Base-by-base conservation (phyloP, 2,797 vertebrate species). In the Darevskia mixta region DNA sequence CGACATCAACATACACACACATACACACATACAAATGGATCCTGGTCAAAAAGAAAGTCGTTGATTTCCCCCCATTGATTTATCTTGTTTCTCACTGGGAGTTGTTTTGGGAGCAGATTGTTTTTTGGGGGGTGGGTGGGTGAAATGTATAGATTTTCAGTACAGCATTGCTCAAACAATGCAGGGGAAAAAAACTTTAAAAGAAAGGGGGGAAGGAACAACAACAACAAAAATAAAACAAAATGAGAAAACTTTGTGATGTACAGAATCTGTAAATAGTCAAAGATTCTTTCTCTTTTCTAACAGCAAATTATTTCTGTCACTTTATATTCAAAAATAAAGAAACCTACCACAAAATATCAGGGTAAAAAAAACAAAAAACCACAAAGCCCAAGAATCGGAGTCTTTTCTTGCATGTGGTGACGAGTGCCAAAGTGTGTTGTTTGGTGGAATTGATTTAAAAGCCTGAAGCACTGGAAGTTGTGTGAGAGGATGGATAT, bases 301-400 rank as follows among this genome's bases (percentile, higher is more conserved):
- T 97, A 97, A 95, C 94, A 96, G 96, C 96, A 97, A 97, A 97
- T 97, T 97, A 97, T 97, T 97, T 97, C 96, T 97, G 97, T 97
- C 97, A 97, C 97, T 97, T 97, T 97, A 97, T 97, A 97, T 97
- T 97, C 95, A 85, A 97, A 97, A 97, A 97, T 97, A 97, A 97
- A 97, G 96, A 97, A 97, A 96, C 87, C 91, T 97, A 97, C 96
- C 96, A 97, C 97, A 96, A 95, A 97, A 95, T 96, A 97, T 96
- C 96, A 97, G 97, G 97, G 96, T 97, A 96, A 94, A 91, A 94
- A 95, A 94, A 73, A 73, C 32, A 38, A 55, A 55, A 55, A 55
- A 92, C 92, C 43, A 85, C 3, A 0, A 84, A 95, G 95, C 92
- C 79, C 82, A 80, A 91, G 95, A 79, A 94, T 96, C 83, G 78